A percentile compares a stretch with the other conserved stretches of the same genome.
phyloP scores from a whole-genome alignment of 1,140 invertebrate genomes.

The Drosophila chauvacae region DNA sequence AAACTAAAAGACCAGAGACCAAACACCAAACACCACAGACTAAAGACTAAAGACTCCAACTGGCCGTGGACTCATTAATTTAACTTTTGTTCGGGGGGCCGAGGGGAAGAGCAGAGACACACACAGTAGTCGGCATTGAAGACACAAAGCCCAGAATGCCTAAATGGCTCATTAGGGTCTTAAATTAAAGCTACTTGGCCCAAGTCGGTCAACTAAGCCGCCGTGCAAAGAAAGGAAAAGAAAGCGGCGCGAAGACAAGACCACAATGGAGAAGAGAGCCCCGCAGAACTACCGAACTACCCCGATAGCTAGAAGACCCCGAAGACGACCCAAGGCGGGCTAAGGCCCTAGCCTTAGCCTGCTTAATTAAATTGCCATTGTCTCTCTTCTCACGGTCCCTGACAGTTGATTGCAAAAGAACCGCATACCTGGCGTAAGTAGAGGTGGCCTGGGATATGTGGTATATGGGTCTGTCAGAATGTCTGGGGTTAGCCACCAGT shows the following conservation, averaged over 20 bases:
- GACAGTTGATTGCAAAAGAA: constrained; percentile 61
- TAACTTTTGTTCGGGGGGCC: constrained; percentile 33
- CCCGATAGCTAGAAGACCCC: constrained; percentile 18
- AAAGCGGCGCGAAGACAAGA: constrained; percentile 47
- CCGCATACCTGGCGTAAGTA: constrained; percentile 35
- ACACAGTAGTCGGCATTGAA: constrained; percentile 81
- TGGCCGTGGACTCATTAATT: constrained; percentile 79
- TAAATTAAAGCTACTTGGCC: constrained; percentile 78
- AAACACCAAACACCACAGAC: constrained; percentile 9
- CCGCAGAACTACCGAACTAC: constrained; percentile 35
- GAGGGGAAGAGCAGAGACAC: constrained; percentile 19
- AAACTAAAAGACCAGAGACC: constrained; percentile 11
- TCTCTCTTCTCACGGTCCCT: constrained; percentile 59
- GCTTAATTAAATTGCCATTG: constrained; percentile 73
- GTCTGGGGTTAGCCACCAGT: constrained; percentile 58
- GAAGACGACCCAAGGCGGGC: constrained; percentile 24
- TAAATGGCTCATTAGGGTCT: constrained; percentile 80
- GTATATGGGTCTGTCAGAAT: constrained; percentile 14
- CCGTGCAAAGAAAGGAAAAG: constrained; percentile 52
- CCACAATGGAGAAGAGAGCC: constrained; percentile 37
- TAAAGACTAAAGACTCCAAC: constrained; percentile 43
- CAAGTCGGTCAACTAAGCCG: constrained; percentile 70
- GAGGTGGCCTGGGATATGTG: constrained; percentile 42
- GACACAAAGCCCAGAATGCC: constrained; percentile 77
- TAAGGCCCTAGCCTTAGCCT: constrained; percentile 25